phyloP scores from a whole-genome alignment of 2,113 vertebrate species.

The Hirundichthys speculiger region DNA sequence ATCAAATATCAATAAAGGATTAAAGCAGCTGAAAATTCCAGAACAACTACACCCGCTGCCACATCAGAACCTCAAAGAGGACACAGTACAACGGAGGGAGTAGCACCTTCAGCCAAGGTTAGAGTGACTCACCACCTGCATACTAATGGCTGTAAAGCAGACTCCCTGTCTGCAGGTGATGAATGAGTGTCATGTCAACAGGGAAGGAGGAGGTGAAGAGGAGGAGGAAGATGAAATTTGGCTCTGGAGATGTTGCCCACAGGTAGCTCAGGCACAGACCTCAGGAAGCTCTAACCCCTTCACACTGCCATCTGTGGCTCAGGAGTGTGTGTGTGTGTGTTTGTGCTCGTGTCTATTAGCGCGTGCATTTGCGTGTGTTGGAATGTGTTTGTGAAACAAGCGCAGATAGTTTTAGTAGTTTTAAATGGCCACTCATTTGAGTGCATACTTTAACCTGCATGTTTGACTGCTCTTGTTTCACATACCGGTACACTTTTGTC shows the following conservation, averaged over 20 bases:
- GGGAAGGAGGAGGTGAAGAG: constrained; percentile 46
- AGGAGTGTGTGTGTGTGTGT: constrained; percentile 19
- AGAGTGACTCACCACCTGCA: constrained; percentile 53
- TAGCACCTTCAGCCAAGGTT: constrained; percentile 65
- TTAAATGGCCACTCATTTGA: not conserved
- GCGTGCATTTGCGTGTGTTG: not conserved
- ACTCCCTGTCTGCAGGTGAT: constrained; percentile 64
- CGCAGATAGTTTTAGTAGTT: not conserved
- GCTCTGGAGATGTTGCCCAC: constrained; percentile 63
- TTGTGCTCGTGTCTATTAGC: not conserved
- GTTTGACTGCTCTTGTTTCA: not conserved
- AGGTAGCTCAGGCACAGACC: constrained; percentile 68
- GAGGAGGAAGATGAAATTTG: constrained; percentile 63
- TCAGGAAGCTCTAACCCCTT: constrained; percentile 70
- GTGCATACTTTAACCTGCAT: not conserved
- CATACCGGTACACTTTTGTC: not conserved
- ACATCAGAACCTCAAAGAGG: constrained; percentile 16
- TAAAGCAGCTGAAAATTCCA: not conserved
- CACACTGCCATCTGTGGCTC: constrained; percentile 72
- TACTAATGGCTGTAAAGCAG: constrained; percentile 60
- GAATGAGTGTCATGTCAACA: constrained; percentile 71
- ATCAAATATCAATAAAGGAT: no score
- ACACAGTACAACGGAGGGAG: constrained; percentile 20
- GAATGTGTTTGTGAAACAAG: not conserved
- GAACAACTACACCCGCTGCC: not conserved